These are phyloP conservation scores for Drosophila putrida DNA, from an alignment of 2,888 invertebrate genomes.

Conservation along the genomic window DNA sequence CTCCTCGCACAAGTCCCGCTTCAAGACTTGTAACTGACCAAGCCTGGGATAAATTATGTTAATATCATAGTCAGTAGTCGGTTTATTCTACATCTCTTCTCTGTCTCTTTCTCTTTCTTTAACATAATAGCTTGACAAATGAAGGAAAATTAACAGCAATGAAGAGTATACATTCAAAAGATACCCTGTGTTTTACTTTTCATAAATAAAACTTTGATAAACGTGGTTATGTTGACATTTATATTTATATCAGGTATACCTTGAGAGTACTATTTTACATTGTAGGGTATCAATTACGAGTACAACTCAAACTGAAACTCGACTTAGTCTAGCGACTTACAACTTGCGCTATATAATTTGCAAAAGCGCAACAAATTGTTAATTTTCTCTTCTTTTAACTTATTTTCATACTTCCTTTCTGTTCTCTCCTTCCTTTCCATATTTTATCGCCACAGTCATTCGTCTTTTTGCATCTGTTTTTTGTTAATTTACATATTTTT, in stretches of 20 bases:
- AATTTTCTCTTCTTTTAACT: constrained; percentile 69
- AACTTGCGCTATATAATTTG: constrained; percentile 61
- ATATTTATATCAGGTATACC: no score
- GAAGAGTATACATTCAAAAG: no score
- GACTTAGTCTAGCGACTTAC: constrained; percentile 46
- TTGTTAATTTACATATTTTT: constrained; percentile 73
- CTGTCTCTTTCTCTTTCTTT: constrained; percentile 10
- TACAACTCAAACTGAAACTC: constrained; percentile 38
- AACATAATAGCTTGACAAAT: constrained; percentile 70
- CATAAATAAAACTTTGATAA: no score
- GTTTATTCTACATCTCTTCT: constrained; percentile 20
- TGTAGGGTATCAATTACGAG: constrained; percentile 29
- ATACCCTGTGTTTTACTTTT: constrained; percentile 5
- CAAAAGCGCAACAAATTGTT: constrained; percentile 80
- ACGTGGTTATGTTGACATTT: no score
- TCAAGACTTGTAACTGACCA: constrained; percentile 30
- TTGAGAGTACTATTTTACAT: fast-evolving
- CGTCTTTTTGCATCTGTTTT: constrained; percentile 35
- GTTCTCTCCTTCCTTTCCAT: neutral
- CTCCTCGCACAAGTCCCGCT: neutral
- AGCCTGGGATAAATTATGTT: constrained; percentile 74
- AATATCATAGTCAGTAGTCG: constrained; percentile 59
- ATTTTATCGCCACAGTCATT: constrained; percentile 10
- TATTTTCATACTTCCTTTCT: constrained; percentile 11
- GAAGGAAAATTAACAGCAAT: constrained; percentile 42